These are phyloP conservation scores for Pipra filicauda DNA, from an alignment of 2,113 vertebrate genomes.

Conservation along the genomic window DNA sequence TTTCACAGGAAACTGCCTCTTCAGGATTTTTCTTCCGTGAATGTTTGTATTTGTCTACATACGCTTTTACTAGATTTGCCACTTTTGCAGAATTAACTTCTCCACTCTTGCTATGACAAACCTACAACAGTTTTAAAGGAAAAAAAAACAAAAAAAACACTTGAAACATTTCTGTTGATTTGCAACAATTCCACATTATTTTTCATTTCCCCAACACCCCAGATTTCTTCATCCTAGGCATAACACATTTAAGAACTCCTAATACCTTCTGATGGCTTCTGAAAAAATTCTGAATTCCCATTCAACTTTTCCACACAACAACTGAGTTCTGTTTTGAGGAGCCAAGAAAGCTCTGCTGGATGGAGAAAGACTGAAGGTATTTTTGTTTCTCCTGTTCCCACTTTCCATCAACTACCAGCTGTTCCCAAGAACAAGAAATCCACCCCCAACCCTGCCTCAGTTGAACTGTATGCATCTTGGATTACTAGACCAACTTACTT, in stretches of 20 bases:
- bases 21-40: conserved; percentile 86
- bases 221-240: background rate
- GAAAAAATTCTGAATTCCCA: background rate
- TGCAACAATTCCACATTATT: background rate
- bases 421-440: background rate
- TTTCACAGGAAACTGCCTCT: conserved; percentile 68
- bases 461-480: fast-evolving
- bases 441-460: background rate
- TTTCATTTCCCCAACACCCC: background rate
- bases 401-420: background rate
- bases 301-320: background rate
- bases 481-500: conserved; percentile 73
- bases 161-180: background rate
- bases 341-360: background rate
- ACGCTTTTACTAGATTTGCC: conserved; percentile 95
- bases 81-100: conserved; percentile 97
- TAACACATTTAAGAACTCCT: background rate
- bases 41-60: conserved; percentile 97
- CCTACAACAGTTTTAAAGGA: conserved; percentile 70
- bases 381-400: background rate
- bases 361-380: background rate
- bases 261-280: background rate
- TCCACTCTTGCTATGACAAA: conserved; percentile 97
- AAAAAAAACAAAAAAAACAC: background rate
- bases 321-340: background rate